A percentile compares a stretch with the other conserved stretches of the same genome.
phyloP scores from a whole-genome alignment of 2,888 invertebrate species.

The Leucania comma region DNA sequence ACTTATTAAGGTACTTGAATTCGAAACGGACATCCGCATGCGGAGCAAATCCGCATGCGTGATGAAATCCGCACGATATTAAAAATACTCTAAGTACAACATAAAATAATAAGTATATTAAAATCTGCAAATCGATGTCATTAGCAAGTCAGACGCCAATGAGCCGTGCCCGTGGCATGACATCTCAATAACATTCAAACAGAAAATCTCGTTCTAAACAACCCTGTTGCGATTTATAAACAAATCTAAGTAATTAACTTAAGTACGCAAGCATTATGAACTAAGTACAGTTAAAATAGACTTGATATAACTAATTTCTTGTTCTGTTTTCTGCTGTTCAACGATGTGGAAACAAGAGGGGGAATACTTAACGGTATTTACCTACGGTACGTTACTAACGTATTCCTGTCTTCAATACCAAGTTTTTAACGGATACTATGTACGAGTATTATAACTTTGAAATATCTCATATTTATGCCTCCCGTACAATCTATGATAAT shows the following conservation, averaged over 20 bases:
- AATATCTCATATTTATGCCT: background rate
- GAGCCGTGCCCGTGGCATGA: too few relatives aligned
- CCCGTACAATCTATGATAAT: background rate
- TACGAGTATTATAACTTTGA: background rate
- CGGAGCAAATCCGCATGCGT: too few relatives aligned
- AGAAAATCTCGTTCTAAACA: conserved; percentile 12
- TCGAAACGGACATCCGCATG: too few relatives aligned
- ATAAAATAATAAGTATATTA: too few relatives aligned
- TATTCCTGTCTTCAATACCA: conserved; percentile 29
- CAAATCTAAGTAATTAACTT: background rate
- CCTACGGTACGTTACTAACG: conserved; percentile 32
- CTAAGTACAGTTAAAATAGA: conserved; percentile 18
- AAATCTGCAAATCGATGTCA: background rate
- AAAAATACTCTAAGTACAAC: too few relatives aligned
- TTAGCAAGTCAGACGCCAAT: background rate
- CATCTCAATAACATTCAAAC: conserved; percentile 22
- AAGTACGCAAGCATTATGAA: background rate
- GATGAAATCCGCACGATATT: too few relatives aligned
- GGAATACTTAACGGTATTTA: conserved; percentile 38
- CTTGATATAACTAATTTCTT: conserved; percentile 32
- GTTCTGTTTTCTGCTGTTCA: conserved; percentile 48
- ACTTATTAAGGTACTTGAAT: too few relatives aligned
- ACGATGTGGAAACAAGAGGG: conserved; percentile 49
- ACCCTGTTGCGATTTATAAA: conserved; percentile 10
- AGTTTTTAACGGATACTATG: background rate